Percentiles rank a stretch among this genome's conserved stretches.
Evolutionary conservation across 2,797 vertebrate species (phyloP).

Genomic region (Chaetodon trifasciatus): DNA sequence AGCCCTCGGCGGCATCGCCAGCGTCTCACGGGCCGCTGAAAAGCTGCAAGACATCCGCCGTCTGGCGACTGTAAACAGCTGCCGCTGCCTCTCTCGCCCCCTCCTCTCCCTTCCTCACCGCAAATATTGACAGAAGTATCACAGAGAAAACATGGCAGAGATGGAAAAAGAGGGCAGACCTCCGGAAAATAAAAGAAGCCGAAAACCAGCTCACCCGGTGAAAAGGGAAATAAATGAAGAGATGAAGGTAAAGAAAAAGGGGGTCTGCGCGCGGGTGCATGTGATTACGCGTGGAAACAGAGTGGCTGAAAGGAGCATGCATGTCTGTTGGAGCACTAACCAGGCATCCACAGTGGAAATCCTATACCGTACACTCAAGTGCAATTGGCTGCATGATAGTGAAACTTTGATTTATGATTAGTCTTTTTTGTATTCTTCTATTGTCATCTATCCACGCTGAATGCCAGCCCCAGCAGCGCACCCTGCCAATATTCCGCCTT

Average conservation of each 20-base stretch:
- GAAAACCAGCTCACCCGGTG: slow-evolving; percentile 98
- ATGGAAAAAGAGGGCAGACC: slow-evolving; percentile 99
- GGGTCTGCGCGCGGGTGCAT: slow-evolving; percentile 70
- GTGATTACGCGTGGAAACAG: slow-evolving; percentile 79
- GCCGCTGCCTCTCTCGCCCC: slow-evolving; percentile 58
- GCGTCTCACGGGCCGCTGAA: slow-evolving; percentile 80
- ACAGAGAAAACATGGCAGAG: slow-evolving; percentile 96
- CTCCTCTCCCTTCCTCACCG: slow-evolving; percentile 70
- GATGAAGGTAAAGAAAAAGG: slow-evolving; percentile 93
- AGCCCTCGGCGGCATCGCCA: slow-evolving; percentile 84
- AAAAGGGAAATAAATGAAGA: slow-evolving; percentile 99
- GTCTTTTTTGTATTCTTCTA: slow-evolving; percentile 42
- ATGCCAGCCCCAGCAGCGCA: slow-evolving; percentile 53
- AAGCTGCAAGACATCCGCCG: slow-evolving; percentile 80
- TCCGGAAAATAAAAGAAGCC: slow-evolving; percentile 98
- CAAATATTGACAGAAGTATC: slow-evolving; percentile 95
- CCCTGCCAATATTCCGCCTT: slow-evolving; percentile 38
- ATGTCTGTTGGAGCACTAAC: slow-evolving; percentile 84
- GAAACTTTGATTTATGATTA: slow-evolving; percentile 80
- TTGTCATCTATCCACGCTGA: slow-evolving; percentile 55
- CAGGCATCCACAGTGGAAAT: slow-evolving; percentile 81
- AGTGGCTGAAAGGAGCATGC: slow-evolving; percentile 82
- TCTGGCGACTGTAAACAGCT: slow-evolving; percentile 83
- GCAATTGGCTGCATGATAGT: slow-evolving; percentile 78
- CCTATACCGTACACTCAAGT: slow-evolving; percentile 77